These are phyloP conservation scores for Sarcophaga carnaria DNA, from an alignment of 2,888 invertebrate species.

Conservation along the genomic window DNA sequence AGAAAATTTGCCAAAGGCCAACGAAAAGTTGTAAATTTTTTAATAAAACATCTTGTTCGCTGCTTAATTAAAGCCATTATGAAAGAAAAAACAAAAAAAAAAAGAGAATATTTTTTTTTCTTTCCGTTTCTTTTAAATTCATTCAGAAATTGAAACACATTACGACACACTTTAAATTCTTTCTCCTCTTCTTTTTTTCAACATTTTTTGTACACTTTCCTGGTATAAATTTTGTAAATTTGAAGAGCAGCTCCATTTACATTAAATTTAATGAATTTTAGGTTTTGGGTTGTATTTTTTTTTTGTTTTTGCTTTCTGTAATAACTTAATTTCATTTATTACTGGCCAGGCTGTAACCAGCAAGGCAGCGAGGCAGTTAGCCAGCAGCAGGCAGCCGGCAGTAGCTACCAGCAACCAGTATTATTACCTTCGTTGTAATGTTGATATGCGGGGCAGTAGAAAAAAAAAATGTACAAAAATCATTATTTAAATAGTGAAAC, in stretches of 20 bases:
- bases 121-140: no score
- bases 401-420: not conserved
- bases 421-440: not conserved
- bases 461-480: not conserved
- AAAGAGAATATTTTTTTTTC: no score
- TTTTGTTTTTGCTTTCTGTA: not conserved
- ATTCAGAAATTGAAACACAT: not conserved
- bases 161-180: constrained; percentile 4
- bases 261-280: not conserved
- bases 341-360: not conserved
- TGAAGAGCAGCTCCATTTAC: not conserved
- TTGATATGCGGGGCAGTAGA: no score
- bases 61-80: constrained; percentile 10
- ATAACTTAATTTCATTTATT: not conserved
- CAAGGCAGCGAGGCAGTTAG: no score
- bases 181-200: not conserved
- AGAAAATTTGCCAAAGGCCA: not conserved
- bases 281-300: no score
- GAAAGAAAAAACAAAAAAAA: not conserved
- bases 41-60: constrained; percentile 13
- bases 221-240: not conserved
- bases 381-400: no score
- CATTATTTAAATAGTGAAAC: not conserved
- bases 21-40: not conserved
- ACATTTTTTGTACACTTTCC: not conserved